Evolutionary conservation across 2,888 invertebrate genomes (phyloP).

Genomic region (Lochmaea capreae): DNA sequence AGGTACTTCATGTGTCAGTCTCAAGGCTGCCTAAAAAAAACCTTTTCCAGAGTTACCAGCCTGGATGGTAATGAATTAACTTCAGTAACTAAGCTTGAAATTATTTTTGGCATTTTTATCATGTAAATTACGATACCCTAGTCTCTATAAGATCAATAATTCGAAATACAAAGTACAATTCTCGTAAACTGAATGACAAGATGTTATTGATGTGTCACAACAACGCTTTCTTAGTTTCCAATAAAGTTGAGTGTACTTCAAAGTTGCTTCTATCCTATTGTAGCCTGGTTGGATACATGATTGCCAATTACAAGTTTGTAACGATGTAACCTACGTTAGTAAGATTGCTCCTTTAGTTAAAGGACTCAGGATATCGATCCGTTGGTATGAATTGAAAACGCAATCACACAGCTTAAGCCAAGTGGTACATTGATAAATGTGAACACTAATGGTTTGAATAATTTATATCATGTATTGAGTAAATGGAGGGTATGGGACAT

Average conservation of each 20-base stretch:
- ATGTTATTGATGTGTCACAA: constrained; percentile 12
- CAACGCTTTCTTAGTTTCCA: constrained; percentile 16
- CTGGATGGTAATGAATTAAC: too few species aligned
- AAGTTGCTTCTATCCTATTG: constrained; percentile 22
- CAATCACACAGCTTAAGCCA: background rate
- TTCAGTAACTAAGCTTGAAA: too few species aligned
- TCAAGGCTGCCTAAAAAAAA: too few species aligned
- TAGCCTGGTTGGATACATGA: constrained; percentile 23
- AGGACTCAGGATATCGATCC: constrained; percentile 20
- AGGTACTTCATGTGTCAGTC: too few species aligned
- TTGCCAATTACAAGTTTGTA: constrained; percentile 33
- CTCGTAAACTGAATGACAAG: background rate
- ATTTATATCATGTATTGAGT: too few species aligned
- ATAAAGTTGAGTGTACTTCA: constrained; percentile 27
- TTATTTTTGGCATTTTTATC: too few species aligned
- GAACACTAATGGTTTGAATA: too few species aligned
- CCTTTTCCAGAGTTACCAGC: too few species aligned
- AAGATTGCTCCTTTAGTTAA: constrained; percentile 28
- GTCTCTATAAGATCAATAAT: background rate
- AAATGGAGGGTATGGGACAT: too few species aligned
- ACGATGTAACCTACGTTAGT: constrained; percentile 26
- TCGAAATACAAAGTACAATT: background rate
- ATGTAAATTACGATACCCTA: too few species aligned
- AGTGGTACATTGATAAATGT: background rate
- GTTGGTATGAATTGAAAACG: constrained; percentile 5